These are phyloP conservation scores for Eubasilissa regina DNA, from an alignment of 1,140 invertebrate genomes.

Conservation along the genomic window DNA sequence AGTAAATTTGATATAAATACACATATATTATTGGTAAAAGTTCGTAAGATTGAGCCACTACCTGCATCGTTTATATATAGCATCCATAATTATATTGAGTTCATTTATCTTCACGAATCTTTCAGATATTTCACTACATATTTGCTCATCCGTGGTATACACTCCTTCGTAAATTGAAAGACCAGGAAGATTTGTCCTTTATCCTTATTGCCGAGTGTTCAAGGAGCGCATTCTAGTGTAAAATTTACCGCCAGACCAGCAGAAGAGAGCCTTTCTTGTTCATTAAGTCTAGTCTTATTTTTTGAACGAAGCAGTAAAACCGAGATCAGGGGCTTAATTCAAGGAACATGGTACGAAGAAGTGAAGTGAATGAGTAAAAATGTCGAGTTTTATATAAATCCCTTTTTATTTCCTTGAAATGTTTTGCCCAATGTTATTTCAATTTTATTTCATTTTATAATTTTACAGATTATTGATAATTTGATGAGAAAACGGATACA, in stretches of 20 bases:
- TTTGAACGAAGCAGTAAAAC: slow-evolving; percentile 25
- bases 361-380: neutral
- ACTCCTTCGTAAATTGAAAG: neutral
- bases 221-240: slow-evolving; percentile 1
- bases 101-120: no score
- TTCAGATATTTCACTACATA: neutral
- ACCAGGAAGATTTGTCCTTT: neutral
- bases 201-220: neutral
- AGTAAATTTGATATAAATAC: no score
- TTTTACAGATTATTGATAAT: neutral
- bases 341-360: neutral
- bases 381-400: neutral
- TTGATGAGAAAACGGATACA: no score
- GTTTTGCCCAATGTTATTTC: neutral
- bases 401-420: neutral
- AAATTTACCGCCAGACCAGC: neutral
- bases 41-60: no score
- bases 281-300: slow-evolving; percentile 17
- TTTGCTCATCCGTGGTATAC: neutral
- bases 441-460: neutral
- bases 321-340: slow-evolving; percentile 12
- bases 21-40: no score
- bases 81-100: no score
- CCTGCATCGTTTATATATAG: no score
- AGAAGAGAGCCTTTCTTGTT: slow-evolving; percentile 1